phyloP scores from a whole-genome alignment of 2,888 invertebrate genomes.

The Athripsodes cinereus region DNA sequence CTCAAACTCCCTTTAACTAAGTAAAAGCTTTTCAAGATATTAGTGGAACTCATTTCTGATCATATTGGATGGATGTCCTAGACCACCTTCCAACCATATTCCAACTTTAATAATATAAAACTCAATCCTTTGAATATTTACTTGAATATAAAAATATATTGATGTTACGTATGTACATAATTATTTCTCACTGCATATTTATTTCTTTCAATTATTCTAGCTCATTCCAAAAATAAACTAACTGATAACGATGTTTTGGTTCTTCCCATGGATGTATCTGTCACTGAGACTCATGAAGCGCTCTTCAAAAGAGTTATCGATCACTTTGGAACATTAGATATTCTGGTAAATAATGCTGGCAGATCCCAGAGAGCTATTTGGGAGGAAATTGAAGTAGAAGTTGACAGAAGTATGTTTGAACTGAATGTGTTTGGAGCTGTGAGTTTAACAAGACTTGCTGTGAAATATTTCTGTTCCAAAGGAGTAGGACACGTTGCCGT shows the following conservation, averaged over 20 bases:
- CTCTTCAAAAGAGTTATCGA: constrained; percentile 56
- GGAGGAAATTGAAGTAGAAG: constrained; percentile 61
- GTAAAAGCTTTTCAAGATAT: too few species aligned
- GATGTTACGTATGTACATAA: too few species aligned
- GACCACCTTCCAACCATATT: too few species aligned
- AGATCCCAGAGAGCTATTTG: constrained; percentile 69
- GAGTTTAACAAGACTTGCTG: constrained; percentile 61
- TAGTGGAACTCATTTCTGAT: too few species aligned
- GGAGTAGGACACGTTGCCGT: constrained; percentile 63
- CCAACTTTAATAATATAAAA: too few species aligned
- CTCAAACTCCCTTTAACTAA: too few species aligned
- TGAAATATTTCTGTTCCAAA: constrained; percentile 55
- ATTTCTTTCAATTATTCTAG: too few species aligned
- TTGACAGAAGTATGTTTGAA: constrained; percentile 70
- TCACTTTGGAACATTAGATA: constrained; percentile 67
- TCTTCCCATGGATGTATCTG: constrained; percentile 61
- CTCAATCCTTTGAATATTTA: too few species aligned
- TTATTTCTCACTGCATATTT: too few species aligned
- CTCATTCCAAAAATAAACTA: constrained; percentile 38
- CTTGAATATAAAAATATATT: too few species aligned
- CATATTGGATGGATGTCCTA: too few species aligned
- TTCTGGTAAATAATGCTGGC: constrained; percentile 78
- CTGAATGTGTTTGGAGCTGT: constrained; percentile 70
- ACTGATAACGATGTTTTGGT: constrained; percentile 58
- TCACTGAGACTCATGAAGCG: constrained; percentile 53